phyloP scores from a whole-genome alignment of 2,113 vertebrate species.

The Lycaon pictus region DNA sequence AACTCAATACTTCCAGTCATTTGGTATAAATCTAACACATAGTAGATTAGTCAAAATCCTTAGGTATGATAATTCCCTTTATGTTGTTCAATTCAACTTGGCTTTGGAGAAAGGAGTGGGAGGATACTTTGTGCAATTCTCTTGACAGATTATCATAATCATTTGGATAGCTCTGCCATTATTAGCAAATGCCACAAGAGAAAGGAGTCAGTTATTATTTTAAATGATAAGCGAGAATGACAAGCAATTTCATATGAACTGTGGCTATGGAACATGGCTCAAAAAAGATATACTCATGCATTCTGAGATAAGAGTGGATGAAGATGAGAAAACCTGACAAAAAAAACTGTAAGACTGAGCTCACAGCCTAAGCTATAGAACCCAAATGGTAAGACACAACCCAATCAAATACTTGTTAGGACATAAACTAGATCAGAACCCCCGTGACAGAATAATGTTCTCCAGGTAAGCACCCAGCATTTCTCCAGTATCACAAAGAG shows the following conservation, averaged over 20 bases:
- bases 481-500: neutral
- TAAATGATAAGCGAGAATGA: conserved; percentile 62
- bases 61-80: neutral
- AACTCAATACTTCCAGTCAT: neutral
- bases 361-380: no score
- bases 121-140: neutral
- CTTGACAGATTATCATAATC: conserved; percentile 44
- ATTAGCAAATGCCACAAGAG: conserved; percentile 7
- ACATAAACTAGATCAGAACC: neutral
- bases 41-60: conserved; percentile 48
- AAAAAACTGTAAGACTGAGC: neutral
- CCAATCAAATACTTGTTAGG: neutral
- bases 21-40: neutral
- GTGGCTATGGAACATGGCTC: neutral
- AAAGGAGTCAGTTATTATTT: conserved; percentile 31
- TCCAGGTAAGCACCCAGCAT: neutral
- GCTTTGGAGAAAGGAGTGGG: neutral
- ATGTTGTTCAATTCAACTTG: conserved; percentile 9
- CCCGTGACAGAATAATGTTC: neutral
- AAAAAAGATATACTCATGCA: neutral
- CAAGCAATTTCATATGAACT: conserved; percentile 1
- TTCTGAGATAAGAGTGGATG: neutral
- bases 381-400: neutral
- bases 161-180: conserved; percentile 47
- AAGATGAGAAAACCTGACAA: neutral